A percentile compares a stretch with the other conserved stretches of the same genome.
phyloP scores from a whole-genome alignment of 2,888 invertebrate species.

The Coelinius sp. region DNA sequence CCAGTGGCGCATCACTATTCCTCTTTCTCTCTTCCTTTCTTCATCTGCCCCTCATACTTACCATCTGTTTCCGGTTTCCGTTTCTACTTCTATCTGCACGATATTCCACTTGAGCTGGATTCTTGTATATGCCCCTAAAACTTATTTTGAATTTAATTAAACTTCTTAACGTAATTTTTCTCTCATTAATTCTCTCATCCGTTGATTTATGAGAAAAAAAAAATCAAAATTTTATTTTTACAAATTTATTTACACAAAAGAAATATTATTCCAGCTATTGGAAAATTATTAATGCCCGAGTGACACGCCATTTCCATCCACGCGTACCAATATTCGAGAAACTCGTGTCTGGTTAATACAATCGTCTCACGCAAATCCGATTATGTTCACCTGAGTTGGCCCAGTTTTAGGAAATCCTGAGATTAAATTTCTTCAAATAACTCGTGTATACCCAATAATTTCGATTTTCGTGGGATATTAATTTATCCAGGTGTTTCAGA shows the following conservation, averaged over 20 bases:
- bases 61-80: constrained; percentile 29
- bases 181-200: neutral
- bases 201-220: neutral
- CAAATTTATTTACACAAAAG: constrained; percentile 33
- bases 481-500: neutral
- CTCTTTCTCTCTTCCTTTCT: constrained; percentile 27
- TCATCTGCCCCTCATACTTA: constrained; percentile 34
- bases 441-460: neutral
- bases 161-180: neutral
- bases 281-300: constrained; percentile 35
- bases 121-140: constrained; percentile 5
- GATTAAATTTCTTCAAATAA: neutral
- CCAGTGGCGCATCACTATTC: constrained; percentile 45
- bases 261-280: constrained; percentile 29
- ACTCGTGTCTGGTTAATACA: constrained; percentile 36
- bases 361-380: constrained; percentile 39
- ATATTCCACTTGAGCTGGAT: constrained; percentile 28
- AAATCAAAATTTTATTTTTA: neutral
- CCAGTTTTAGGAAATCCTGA: neutral
- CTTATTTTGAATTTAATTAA: constrained; percentile 12
- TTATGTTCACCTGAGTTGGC: neutral
- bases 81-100: constrained; percentile 29
- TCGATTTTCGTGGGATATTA: too few species aligned
- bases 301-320: constrained; percentile 43
- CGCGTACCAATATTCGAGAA: constrained; percentile 35